Base-by-base conservation (phyloP, 2,888 invertebrate species). In the Agriopis aurantiaria region DNA sequence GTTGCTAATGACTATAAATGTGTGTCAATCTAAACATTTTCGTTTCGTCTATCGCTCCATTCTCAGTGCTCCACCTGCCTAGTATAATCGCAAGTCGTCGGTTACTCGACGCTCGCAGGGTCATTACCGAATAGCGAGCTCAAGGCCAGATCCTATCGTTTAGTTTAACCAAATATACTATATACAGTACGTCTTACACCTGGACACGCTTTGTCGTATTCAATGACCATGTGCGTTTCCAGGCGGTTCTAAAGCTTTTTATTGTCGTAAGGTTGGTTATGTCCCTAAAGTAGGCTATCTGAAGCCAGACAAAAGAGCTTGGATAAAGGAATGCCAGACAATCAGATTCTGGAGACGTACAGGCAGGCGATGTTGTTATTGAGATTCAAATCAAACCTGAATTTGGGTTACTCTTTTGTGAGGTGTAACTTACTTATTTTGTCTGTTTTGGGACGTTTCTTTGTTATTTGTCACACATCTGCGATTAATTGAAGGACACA, bases 101-200 rank as follows among this genome's bases (percentile, higher is more conserved):
- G 84, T 85, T 83, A 82, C 74, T 73, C 81, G 82, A 81, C 83
- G 84, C 82, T 79, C 84, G 82, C 88, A 87, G 86, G 69, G 89
- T 90, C 89, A 89, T 88, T 89, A 88, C 82, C 89, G 80, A 89
- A 86, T 82, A 80, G 82, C 83, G 76, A 80, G 77, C 80, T 82
- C 90, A 90, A 90, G 90, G 90, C 80, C 87, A 83, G 85, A 82
- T 84, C 75, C 74, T 87, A 86, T 85, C 87, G 71, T 59, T 71
- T 49, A 64, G 65, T 60, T 53, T 51, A 61, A 61, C 69, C 45
- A 62, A 65, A 69, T 69, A 61, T 60, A 69, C n/a, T 60, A 64
- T 49, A 55, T 17, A 46, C n/a, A 23, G 56, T 43, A 14, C 11
- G 52, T 60, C 68, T 51, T 65, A 59, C 70, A 73, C 72, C 77